Evolutionary conservation across 2,888 invertebrate species (phyloP), one percentile per base, ranked within the genome.

Genomic region (Oscheius myriophilus): DNA sequence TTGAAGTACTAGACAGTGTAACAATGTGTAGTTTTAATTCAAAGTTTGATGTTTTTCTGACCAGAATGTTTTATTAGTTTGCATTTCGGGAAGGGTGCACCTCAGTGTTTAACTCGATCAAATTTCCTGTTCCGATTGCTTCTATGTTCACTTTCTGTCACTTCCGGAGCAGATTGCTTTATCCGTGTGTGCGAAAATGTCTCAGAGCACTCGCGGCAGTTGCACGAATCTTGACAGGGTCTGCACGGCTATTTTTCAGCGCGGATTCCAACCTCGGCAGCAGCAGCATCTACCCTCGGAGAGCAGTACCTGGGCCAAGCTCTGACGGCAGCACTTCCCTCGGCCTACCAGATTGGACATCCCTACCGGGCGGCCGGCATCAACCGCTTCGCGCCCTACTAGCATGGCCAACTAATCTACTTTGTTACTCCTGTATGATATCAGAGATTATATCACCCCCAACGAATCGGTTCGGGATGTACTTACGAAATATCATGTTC

Each of bases 381-480:
- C 52, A 79, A 78, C 45, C 72, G 81, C 61, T 81, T 79, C 57
- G 73, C 81, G 26, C 81, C 81, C 4, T 81, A 81, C 64, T 81
- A 70, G 55, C 33, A 49, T 45, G 39, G 52, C 18, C 26, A 39
- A 26, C 43, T 57, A 41, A 18, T n/a, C n/a, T 46, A 46, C 46
- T 45, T 46, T 45, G 26, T 21, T 18, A 18, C 43, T 25, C 43
- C 42, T 61, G 61, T 63, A 63, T 26, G 59, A 59, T 63, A 63
- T 63, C 63, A 63, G 52, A 63, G 53, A 63, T 63, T 63, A 63
- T 63, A 63, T 63, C 63, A 63, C 53, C 63, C n/a, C 63, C 53
- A 63, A 63, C 63, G 63, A 63, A 63, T 52, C 51, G 18, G 63
- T 63, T 63, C 63, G 63, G 63, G 63, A 63, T 53, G 63, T 51